phyloP scores from a whole-genome alignment of 1,140 invertebrate species.

The Anastrepha ludens region DNA sequence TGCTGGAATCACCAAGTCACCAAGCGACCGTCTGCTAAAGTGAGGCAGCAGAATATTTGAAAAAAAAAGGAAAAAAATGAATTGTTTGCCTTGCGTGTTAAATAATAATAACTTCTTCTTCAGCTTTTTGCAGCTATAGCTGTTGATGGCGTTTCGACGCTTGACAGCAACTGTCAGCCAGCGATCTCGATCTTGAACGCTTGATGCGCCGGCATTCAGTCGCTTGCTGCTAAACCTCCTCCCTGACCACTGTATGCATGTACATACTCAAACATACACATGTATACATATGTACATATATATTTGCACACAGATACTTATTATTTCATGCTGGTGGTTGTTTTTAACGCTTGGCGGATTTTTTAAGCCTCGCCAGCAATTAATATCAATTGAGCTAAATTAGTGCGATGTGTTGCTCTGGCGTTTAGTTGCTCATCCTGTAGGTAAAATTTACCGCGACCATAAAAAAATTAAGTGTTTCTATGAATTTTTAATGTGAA shows the following conservation, averaged over 20 bases:
- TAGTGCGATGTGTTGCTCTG: conserved; percentile 16
- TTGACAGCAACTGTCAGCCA: neutral
- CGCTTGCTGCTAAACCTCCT: neutral
- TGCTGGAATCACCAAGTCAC: neutral
- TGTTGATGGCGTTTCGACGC: conserved; percentile 22
- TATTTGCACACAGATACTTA: neutral
- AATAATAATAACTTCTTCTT: conserved; percentile 48
- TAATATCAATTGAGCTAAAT: conserved; percentile 44
- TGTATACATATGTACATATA: neutral
- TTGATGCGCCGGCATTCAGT: conserved; percentile 12
- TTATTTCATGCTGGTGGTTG: conserved; percentile 14
- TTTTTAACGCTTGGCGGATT: conserved; percentile 46
- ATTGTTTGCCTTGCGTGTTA: conserved; percentile 51
- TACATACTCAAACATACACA: neutral
- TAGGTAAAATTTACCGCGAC: conserved; percentile 34
- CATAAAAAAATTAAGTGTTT: conserved; percentile 42
- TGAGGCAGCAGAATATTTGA: neutral
- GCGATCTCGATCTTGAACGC: neutral
- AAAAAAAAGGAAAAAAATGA: neutral
- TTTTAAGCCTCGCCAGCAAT: conserved; percentile 43
- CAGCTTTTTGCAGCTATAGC: neutral
- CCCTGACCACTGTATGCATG: neutral
- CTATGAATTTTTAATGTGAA: conserved; percentile 24
- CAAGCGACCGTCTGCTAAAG: neutral
- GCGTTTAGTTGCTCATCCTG: conserved; percentile 24